Evolutionary conservation across 2,888 invertebrate species (phyloP).

Genomic region (Agrochola lychnidis): DNA sequence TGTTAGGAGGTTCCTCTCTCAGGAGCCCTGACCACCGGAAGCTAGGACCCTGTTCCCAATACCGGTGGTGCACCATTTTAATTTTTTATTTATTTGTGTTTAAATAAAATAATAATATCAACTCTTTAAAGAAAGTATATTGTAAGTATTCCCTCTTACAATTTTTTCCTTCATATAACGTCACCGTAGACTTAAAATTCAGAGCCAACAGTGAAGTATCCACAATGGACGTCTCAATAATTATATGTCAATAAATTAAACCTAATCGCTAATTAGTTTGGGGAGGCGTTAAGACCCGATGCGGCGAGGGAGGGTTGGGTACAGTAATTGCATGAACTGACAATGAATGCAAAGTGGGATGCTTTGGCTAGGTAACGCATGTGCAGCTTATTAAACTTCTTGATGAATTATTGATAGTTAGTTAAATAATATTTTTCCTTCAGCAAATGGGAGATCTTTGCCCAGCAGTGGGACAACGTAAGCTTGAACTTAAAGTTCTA

Average conservation of each 20-base stretch:
- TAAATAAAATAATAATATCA: neutral
- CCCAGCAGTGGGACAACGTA: neutral
- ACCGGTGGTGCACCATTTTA: too few relatives aligned
- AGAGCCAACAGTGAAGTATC: neutral
- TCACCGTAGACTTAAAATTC: neutral
- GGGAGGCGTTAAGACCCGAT: constrained; percentile 17
- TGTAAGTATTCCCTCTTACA: too few relatives aligned
- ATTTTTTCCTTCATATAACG: neutral
- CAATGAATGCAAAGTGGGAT: constrained; percentile 27
- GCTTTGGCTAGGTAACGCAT: neutral
- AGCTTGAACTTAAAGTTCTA: neutral
- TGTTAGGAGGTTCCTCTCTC: too few relatives aligned
- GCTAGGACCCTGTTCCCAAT: neutral
- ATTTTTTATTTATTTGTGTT: too few relatives aligned
- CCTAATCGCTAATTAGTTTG: constrained; percentile 35
- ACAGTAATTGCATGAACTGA: constrained; percentile 19
- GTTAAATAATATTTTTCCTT: neutral
- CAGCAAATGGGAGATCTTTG: neutral
- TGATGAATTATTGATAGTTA: neutral
- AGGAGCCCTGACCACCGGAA: neutral
- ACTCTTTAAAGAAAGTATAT: neutral
- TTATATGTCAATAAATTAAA: constrained; percentile 39
- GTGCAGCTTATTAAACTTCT: neutral
- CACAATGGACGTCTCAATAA: constrained; percentile 15
- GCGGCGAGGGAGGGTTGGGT: neutral